Percentiles rank a stretch among this genome's conserved stretches.
Conservation (phyloP, 2,113 vertebrate genomes). For the Colaptes auratus region DNA sequence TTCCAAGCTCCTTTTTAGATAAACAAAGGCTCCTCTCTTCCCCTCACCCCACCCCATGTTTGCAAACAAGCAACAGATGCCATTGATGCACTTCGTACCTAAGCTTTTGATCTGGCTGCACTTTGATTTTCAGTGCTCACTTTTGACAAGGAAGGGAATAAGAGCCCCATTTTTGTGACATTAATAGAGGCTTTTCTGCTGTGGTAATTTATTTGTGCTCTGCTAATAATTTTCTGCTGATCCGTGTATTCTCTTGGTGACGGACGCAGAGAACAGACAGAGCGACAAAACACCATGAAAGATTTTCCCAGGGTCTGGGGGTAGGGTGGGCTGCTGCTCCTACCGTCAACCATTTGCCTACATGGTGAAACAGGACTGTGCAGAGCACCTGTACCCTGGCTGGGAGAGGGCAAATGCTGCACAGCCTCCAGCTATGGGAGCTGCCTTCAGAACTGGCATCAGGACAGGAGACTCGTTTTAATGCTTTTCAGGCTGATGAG, state of each 20-base stretch:
- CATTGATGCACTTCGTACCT: constrained; percentile 44
- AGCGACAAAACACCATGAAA: neutral
- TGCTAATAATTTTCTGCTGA: constrained; percentile 45
- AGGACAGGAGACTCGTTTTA: neutral
- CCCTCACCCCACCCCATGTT: neutral
- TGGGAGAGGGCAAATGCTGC: neutral
- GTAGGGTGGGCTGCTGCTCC: neutral
- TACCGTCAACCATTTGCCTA: neutral
- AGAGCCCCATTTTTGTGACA: constrained; percentile 43
- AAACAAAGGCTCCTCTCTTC: neutral
- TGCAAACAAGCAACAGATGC: constrained; percentile 19
- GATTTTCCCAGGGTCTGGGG: neutral
- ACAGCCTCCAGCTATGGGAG: neutral
- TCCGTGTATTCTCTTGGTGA: neutral
- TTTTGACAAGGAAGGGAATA: constrained; percentile 52
- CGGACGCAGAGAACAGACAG: neutral
- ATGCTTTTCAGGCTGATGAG: neutral
- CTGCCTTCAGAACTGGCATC: neutral
- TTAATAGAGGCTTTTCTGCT: constrained; percentile 26
- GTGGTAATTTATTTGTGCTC: constrained; percentile 27
- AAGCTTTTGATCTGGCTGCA: constrained; percentile 33
- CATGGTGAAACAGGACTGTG: neutral
- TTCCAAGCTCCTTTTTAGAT: neutral
- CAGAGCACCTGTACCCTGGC: neutral
- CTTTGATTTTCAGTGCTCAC: constrained; percentile 17